Evolutionary conservation across 2,888 invertebrate genomes (phyloP).

Genomic region (Elaeidobius kamerunicus): DNA sequence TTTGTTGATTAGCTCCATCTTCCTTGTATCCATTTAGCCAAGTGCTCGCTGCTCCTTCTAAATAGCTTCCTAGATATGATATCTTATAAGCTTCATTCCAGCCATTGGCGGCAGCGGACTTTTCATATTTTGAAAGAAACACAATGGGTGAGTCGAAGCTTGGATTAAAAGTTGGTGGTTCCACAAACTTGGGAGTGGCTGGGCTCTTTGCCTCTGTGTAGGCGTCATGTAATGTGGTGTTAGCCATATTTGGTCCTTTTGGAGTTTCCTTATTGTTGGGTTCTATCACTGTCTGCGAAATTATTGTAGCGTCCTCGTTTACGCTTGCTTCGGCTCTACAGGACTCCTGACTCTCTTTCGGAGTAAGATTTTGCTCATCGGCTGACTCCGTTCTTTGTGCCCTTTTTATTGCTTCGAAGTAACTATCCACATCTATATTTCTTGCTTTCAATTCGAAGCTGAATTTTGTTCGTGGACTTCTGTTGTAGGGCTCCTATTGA

Average conservation of each 20-base stretch:
- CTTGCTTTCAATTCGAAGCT: too few relatives aligned
- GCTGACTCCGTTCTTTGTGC: background rate
- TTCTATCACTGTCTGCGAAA: too few relatives aligned
- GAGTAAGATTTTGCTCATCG: too few relatives aligned
- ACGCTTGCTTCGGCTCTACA: background rate
- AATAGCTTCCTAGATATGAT: background rate
- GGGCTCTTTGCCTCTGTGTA: background rate
- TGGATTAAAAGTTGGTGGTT: background rate
- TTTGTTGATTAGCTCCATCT: background rate
- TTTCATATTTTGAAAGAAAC: background rate
- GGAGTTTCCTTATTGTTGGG: too few relatives aligned
- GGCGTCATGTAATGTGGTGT: background rate
- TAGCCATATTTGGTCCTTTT: constrained; percentile 3
- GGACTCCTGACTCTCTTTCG: too few relatives aligned
- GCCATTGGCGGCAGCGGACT: background rate
- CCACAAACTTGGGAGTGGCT: background rate
- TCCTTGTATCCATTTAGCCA: background rate
- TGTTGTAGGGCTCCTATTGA: background rate
- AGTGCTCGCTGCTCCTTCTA: background rate
- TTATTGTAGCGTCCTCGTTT: too few relatives aligned
- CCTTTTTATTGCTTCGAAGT: background rate
- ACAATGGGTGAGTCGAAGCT: background rate
- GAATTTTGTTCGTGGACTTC: too few relatives aligned
- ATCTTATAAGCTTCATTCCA: background rate
- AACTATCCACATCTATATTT: too few relatives aligned